Evolutionary conservation across 2,797 vertebrate species (phyloP).

Genomic region (Pangasius macronema): DNA sequence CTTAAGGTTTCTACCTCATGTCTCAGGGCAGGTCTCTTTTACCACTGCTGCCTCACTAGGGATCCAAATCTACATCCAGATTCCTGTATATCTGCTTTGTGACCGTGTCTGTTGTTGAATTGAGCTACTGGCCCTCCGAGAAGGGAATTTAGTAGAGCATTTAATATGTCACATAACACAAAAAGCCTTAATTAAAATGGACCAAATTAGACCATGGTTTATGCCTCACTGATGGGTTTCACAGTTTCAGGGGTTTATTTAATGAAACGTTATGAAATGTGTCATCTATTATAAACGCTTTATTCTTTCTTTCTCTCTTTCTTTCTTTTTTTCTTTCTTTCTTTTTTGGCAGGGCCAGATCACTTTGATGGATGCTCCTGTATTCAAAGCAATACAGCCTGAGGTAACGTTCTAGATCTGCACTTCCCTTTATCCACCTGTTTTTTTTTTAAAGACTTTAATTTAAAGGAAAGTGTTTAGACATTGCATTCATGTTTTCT

Average conservation of each 20-base stretch:
- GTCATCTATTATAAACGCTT: not conserved
- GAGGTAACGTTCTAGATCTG: conserved; percentile 78
- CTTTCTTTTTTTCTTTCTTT: not conserved
- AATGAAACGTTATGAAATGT: not conserved
- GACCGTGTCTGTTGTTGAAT: not conserved
- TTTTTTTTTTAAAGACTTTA: not conserved
- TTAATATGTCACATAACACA: not conserved
- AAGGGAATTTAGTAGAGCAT: not conserved
- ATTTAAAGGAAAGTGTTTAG: not conserved
- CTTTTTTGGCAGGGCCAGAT: conserved; percentile 85
- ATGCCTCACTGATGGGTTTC: not conserved
- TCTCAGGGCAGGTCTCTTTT: not conserved
- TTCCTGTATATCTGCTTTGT: not conserved
- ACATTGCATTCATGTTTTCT: not conserved
- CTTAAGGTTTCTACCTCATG: not conserved
- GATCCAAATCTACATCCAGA: not conserved
- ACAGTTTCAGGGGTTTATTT: not conserved
- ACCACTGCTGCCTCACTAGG: not conserved
- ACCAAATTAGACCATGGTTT: not conserved
- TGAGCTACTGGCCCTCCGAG: not conserved
- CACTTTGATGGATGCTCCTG: conserved; percentile 93
- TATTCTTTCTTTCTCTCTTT: conserved; percentile 33
- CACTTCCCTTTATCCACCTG: not conserved
- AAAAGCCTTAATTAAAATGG: not conserved
- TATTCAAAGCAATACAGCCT: conserved; percentile 95